These are phyloP conservation scores for Eremophila alpestris DNA, from an alignment of 2,797 vertebrate genomes.

Conservation along the genomic window DNA sequence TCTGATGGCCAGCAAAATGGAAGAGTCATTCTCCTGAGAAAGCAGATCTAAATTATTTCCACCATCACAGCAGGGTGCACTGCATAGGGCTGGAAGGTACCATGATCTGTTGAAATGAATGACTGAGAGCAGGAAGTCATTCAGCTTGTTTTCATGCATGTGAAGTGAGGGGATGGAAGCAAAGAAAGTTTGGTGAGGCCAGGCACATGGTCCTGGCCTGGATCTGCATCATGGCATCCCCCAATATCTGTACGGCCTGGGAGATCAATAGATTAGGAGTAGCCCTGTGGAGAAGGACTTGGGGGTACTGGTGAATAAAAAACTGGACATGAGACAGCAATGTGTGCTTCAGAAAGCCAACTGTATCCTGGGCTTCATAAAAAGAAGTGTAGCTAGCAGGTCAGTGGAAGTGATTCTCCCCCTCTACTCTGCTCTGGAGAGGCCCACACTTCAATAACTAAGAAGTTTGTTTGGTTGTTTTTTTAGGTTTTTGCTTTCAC, in stretches of 20 bases:
- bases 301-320: not conserved
- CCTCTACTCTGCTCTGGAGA: not conserved
- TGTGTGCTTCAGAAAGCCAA: not conserved
- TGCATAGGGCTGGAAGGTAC: fast-evolving
- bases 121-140: not conserved
- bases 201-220: not conserved
- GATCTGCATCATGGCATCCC: not conserved
- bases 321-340: not conserved
- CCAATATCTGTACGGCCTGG: not conserved
- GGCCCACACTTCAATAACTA: not conserved
- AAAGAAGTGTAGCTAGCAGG: not conserved
- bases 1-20: not conserved
- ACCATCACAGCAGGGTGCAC: not conserved
- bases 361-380: not conserved
- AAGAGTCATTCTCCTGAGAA: not conserved
- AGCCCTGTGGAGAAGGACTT: not conserved
- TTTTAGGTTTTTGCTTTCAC: not conserved
- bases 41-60: not conserved
- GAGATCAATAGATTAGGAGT: not conserved
- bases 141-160: not conserved
- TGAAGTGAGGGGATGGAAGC: not conserved
- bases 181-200: not conserved
- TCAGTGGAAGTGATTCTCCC: not conserved
- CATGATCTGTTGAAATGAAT: not conserved
- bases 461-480: too few relatives aligned